Evolutionary conservation across 2,113 vertebrate genomes (phyloP).

Genomic region (Henicopernis longicauda): DNA sequence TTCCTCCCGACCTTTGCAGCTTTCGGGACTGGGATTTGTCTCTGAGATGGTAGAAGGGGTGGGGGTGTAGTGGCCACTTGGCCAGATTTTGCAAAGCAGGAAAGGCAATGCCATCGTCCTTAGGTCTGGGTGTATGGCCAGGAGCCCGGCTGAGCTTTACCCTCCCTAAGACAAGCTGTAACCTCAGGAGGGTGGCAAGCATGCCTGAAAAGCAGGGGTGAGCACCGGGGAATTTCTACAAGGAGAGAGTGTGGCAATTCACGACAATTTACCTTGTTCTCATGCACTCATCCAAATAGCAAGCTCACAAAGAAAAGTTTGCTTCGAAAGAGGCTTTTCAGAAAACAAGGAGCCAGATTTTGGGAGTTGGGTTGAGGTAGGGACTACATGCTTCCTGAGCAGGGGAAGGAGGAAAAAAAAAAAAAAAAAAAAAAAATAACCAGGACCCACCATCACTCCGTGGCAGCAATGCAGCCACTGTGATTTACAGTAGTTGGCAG

Average conservation of each 20-base stretch:
- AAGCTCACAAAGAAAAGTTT: not conserved
- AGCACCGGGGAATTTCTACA: not conserved
- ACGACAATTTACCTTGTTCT: not conserved
- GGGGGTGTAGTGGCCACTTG: too few relatives aligned
- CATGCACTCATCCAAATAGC: not conserved
- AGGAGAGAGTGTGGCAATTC: not conserved
- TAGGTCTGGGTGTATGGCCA: not conserved
- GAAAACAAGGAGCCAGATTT: not conserved
- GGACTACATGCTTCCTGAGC: too few relatives aligned
- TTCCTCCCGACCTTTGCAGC: not conserved
- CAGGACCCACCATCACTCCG: not conserved
- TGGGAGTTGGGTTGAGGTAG: too few relatives aligned
- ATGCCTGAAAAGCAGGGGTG: not conserved
- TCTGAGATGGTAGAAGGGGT: not conserved
- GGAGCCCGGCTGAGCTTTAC: not conserved
- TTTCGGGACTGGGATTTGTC: not conserved
- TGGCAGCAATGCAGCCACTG: fast-evolving
- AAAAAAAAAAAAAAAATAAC: too few relatives aligned
- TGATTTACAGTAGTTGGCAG: fast-evolving
- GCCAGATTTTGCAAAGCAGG: not conserved
- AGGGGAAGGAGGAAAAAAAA: too few relatives aligned
- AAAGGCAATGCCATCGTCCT: not conserved
- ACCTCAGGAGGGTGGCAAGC: too few relatives aligned
- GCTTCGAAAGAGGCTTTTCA: not conserved
- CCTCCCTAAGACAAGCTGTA: not conserved